Conservation (phyloP, 2,888 invertebrate species). For the Poecilus cupreus region DNA sequence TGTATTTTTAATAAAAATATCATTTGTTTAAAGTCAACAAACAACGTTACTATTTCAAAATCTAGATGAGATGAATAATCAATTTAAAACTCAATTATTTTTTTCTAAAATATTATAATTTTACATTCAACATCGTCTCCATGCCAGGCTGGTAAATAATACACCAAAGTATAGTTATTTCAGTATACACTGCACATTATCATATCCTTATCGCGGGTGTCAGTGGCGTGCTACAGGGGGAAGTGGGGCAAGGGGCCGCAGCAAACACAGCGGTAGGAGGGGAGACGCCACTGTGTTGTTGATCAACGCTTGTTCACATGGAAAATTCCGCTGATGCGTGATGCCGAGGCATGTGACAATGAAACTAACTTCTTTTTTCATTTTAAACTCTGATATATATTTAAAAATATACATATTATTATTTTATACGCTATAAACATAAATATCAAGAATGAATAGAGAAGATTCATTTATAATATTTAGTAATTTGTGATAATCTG, state of each 20-base stretch:
- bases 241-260: conserved; percentile 16
- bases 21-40: too few species aligned
- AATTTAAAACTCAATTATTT: too few species aligned
- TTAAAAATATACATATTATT: too few species aligned
- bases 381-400: too few species aligned
- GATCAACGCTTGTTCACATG: conserved; percentile 23
- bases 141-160: background rate
- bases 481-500: background rate
- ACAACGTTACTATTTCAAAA: too few species aligned
- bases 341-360: conserved; percentile 28
- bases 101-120: background rate
- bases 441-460: too few species aligned
- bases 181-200: conserved; percentile 5
- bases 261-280: background rate
- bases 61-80: too few species aligned
- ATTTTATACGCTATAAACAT: too few species aligned
- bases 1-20: too few species aligned
- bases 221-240: background rate
- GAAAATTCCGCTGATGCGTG: conserved; percentile 30
- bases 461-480: too few species aligned
- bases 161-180: background rate
- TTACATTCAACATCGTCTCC: background rate
- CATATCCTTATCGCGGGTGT: conserved; percentile 17
- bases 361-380: too few species aligned
- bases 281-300: background rate